Evolutionary conservation across 1,140 invertebrate species (phyloP).

Genomic region (Zaprionus ghesquierei): DNA sequence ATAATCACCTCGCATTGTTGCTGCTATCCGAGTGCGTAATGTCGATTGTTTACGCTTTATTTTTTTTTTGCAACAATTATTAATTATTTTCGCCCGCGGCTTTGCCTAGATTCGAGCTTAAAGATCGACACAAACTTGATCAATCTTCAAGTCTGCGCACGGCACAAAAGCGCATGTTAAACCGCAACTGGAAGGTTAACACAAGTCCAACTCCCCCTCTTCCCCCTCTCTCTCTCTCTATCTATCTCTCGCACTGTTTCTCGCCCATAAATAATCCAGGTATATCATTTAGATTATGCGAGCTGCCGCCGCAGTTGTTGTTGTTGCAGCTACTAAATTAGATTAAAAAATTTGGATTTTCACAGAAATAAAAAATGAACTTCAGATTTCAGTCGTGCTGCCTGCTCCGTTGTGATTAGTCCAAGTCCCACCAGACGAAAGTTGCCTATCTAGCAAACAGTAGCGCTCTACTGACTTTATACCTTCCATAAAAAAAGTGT

Average conservation of each 20-base stretch:
- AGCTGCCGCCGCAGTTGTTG: not conserved
- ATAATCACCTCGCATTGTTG: slow-evolving; percentile 31
- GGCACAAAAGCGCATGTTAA: slow-evolving; percentile 2
- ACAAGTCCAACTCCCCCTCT: not conserved
- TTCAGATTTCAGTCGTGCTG: slow-evolving; percentile 6
- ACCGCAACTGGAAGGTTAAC: not conserved
- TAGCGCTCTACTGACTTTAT: not conserved
- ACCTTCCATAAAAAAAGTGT: not conserved
- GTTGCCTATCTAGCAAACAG: not conserved
- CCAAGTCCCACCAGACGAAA: not conserved
- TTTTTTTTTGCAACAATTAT: slow-evolving; percentile 36
- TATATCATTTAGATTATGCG: slow-evolving; percentile 16
- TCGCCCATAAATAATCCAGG: slow-evolving; percentile 1
- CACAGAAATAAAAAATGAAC: slow-evolving; percentile 1
- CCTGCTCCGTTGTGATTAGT: slow-evolving; percentile 1
- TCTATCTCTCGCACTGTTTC: too few relatives aligned
- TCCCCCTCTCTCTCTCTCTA: not conserved
- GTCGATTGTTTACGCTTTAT: slow-evolving; percentile 19
- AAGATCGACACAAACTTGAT: slow-evolving; percentile 2
- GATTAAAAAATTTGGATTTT: not conserved
- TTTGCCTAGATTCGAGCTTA: not conserved
- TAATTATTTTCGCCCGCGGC: slow-evolving; percentile 13
- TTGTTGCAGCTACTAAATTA: not conserved
- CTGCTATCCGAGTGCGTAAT: slow-evolving; percentile 23
- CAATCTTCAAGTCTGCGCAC: not conserved